Conservation (phyloP, 2,797 vertebrate genomes). For the Aldrovandia affinis region DNA sequence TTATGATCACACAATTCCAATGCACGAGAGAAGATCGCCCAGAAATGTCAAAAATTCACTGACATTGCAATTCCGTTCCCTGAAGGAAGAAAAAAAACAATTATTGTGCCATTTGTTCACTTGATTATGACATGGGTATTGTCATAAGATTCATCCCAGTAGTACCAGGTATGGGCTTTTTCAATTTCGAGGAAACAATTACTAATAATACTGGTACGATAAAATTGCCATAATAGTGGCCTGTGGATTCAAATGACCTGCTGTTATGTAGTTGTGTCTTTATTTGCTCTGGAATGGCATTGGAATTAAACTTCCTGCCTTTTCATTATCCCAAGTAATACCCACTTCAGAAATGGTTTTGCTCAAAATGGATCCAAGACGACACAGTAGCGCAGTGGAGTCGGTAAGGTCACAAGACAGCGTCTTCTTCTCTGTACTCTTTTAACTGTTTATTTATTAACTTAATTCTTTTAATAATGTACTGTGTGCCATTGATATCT, state of each 20-base stretch:
- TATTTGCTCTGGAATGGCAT: neutral
- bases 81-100: neutral
- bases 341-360: slow-evolving; percentile 16
- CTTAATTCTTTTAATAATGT: no score
- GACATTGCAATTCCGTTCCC: neutral
- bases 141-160: neutral
- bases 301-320: neutral
- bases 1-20: slow-evolving; percentile 9
- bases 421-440: no score
- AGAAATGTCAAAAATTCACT: slow-evolving; percentile 34
- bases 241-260: neutral
- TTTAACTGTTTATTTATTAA: no score
- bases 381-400: neutral
- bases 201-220: neutral
- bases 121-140: neutral
- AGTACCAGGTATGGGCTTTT: neutral
- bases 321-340: neutral
- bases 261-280: neutral
- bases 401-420: neutral
- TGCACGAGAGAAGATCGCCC: slow-evolving; percentile 18
- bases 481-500: no score
- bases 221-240: neutral
- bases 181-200: neutral
- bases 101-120: neutral
- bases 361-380: neutral